Percentiles rank a stretch among this genome's conserved stretches.
Evolutionary conservation across 2,113 vertebrate species (phyloP).

Genomic region (Rhynchopsitta pachyrhyncha): DNA sequence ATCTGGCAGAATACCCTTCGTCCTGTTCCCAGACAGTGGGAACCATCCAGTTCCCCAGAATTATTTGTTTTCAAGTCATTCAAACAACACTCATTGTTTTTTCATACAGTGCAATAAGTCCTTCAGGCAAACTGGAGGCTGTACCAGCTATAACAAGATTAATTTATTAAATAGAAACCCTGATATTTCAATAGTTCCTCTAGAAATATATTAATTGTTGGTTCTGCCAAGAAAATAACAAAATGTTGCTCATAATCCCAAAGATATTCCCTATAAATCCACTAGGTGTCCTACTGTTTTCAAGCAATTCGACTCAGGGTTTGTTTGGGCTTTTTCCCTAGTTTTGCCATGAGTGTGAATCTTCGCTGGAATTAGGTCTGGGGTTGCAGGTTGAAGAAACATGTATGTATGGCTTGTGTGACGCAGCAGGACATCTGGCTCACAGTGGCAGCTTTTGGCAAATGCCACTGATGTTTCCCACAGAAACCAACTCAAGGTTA

Average conservation of each 20-base stretch:
- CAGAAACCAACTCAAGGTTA: conserved; percentile 17
- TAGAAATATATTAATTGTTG: background rate
- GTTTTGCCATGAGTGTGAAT: background rate
- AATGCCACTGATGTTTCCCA: background rate
- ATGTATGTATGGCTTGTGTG: background rate
- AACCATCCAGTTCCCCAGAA: background rate
- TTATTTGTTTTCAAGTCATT: background rate
- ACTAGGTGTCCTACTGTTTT: conserved; percentile 73
- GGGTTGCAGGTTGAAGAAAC: background rate
- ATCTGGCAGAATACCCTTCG: conserved; percentile 25
- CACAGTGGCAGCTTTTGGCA: background rate
- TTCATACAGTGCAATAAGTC: background rate
- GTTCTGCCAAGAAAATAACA: conserved; percentile 40
- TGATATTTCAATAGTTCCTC: background rate
- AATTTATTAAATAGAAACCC: conserved; percentile 24
- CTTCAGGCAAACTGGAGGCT: background rate
- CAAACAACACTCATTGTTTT: background rate
- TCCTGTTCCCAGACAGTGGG: background rate
- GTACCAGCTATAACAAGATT: background rate
- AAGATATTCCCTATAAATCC: conserved; percentile 45
- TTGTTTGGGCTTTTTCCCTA: background rate
- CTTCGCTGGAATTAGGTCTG: background rate
- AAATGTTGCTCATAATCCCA: background rate
- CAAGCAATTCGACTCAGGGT: conserved; percentile 32
- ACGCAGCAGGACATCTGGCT: background rate